Base-by-base conservation (phyloP, 2,113 vertebrate genomes). In the Rhinoderma darwinii region DNA sequence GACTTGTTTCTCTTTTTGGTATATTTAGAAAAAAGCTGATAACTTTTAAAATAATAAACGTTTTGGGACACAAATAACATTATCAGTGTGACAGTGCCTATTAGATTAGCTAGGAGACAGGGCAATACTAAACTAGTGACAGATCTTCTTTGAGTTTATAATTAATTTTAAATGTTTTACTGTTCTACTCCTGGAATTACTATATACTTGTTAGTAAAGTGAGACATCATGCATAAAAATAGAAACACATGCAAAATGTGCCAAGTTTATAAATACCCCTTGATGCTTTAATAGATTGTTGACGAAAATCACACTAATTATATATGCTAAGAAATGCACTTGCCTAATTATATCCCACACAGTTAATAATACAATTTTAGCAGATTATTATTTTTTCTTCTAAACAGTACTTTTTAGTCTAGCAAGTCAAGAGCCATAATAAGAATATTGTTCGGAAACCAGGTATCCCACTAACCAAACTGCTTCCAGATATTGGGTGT, bases 221-320 rank as follows among this genome's bases (percentile, higher is more conserved):
- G 7, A 70, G 66, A 39, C 66, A 70, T 70, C 17, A 70, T 32
- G 39, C 66, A 37, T 35, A 77, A 20, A 77, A 50, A 76, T 77
- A 22, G 18, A 51, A 50, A 76, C 37, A 61, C 39, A 25, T 39
- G 7, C 25, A 11, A 51, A 37, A 79, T 37, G 47, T 79, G 76
- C 47, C 50, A 81, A 17, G 54, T 39, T 51, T 77, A 77, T 77
- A 51, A 20, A 77, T 77, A 51, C 37, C 32, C 20, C 10, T 27
- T 43, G 54, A 81, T 22, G 22, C 18, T 61, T 81, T 80, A 80
- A 61, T 81, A 81, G 51, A 22, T 41, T 59, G 77, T n/a, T 54
- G 78, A 27, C 14, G 54, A 50, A 76, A 59, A 80, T 80, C 41
- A 15, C 22, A 27, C 56, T 43, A 61, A 81, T 81, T 63, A 81